A percentile compares a stretch with the other conserved stretches of the same genome.
phyloP scores from a whole-genome alignment of 2,797 vertebrate species.

The Leuciscus waleckii region DNA sequence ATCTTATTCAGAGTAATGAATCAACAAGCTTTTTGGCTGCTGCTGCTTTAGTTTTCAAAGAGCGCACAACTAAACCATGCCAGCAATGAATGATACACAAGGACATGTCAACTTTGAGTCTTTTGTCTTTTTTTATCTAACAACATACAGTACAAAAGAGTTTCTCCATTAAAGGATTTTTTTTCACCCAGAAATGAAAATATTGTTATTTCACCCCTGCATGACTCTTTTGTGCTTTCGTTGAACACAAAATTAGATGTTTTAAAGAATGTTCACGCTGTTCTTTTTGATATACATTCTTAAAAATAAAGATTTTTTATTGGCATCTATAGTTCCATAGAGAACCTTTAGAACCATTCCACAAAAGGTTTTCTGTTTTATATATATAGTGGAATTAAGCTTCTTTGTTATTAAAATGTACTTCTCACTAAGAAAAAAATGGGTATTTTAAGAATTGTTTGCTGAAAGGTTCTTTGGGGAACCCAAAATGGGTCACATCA shows the following conservation, averaged over 20 bases:
- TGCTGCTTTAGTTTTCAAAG: conserved; percentile 49
- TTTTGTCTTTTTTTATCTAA: conserved; percentile 38
- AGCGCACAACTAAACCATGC: conserved; percentile 6
- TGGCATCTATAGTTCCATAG: neutral
- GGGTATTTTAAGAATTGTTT: neutral
- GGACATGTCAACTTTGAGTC: conserved; percentile 17
- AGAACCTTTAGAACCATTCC: neutral
- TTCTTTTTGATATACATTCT: neutral
- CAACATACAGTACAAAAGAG: conserved; percentile 5
- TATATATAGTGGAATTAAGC: neutral
- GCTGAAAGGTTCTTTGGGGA: too few species aligned
- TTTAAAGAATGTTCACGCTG: neutral
- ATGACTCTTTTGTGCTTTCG: neutral
- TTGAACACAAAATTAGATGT: neutral
- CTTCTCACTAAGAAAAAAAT: neutral
- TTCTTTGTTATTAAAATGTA: neutral
- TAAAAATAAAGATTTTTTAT: neutral
- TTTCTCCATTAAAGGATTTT: conserved; percentile 20
- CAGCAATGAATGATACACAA: conserved; percentile 38
- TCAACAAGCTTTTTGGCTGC: conserved; percentile 56
- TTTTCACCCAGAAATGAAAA: neutral
- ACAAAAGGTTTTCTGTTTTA: neutral
- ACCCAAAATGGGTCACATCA: neutral
- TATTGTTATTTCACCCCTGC: neutral
- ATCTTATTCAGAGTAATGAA: conserved; percentile 58